Evolutionary conservation across 2,113 vertebrate genomes (phyloP), one percentile per base, ranked within the genome.

Genomic region (Canis aureus): DNA sequence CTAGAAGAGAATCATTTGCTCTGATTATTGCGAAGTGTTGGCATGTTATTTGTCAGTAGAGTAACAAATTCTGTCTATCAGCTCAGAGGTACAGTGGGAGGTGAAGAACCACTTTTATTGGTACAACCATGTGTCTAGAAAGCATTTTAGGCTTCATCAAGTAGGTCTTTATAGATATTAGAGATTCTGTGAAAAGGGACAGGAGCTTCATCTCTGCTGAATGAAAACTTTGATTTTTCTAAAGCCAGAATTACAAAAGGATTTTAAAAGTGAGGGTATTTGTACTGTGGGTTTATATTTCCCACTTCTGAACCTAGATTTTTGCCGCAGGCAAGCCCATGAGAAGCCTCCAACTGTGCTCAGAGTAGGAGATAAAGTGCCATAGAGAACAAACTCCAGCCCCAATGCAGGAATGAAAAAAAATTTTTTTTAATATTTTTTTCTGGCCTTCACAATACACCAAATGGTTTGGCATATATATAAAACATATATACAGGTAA

Each of bases 141-240:
- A 86, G 82, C 69, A 55, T 74, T 95, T 74, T 3, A 62, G 64
- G 49, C 64, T 67, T 91, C 66, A 67, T 60, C 3, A 22, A 88
- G 88, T 71, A 78, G 74, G 35, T 73, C 88, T 93, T 90, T 91
- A 3, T 79, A 84, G 89, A 76, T 49, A 27, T 80, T 59, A 60
- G 43, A 53, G 60, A 49, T 92, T 90, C 64, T 60, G 7, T 67
- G 55, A 60, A 92, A 91, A 81, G n/a, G 49, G 32, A 22, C 38
- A 32, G 11, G 74, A 86, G 29, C 25, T 32, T 88, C 71, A 81
- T 93, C 87, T 92, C 38, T 13, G 20, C 25, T 69, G 76, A 96
- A 95, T 91, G 79, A 89, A 92, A 92, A 90, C 83, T 91, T 95
- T 74, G 87, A 95, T 96, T 98, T 94, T 83, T 95, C 32, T 64